These are phyloP conservation scores for Pelusios castaneus DNA, from an alignment of 2,113 vertebrate species.

Conservation along the genomic window DNA sequence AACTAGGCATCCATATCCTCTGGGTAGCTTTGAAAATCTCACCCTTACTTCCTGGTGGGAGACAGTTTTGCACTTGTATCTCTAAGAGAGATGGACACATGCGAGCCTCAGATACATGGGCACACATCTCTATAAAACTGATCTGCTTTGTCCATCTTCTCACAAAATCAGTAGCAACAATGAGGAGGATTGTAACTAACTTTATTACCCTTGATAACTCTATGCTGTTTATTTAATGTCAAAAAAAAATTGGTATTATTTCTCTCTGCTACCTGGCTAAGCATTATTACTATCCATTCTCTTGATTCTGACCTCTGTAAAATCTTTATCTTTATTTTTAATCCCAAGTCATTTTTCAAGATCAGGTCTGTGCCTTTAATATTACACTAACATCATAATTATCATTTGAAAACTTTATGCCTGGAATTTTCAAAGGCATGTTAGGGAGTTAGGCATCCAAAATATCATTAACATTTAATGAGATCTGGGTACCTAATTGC, in stretches of 20 bases:
- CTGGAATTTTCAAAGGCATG: background rate
- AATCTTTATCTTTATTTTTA: background rate
- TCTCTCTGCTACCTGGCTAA: background rate
- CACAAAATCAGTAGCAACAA: background rate
- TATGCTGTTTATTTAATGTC: background rate
- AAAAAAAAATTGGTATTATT: background rate
- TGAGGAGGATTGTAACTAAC: background rate
- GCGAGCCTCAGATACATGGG: background rate
- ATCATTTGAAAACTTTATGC: background rate
- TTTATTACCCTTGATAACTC: background rate
- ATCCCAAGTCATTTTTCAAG: background rate
- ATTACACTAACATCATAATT: background rate
- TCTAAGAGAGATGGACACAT: background rate
- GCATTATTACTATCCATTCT: background rate
- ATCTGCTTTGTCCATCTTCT: slow-evolving; percentile 14
- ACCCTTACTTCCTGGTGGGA: background rate
- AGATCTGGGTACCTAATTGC: background rate
- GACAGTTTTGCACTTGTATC: background rate
- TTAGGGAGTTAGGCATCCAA: background rate
- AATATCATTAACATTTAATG: background rate
- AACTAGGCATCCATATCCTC: background rate
- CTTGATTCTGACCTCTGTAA: background rate
- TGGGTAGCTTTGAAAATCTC: background rate
- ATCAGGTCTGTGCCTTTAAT: background rate
- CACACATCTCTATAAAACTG: background rate